Evolutionary conservation across 1,140 invertebrate genomes (phyloP), one percentile per base, ranked within the genome.

Genomic region (Drosophila sp.): DNA sequence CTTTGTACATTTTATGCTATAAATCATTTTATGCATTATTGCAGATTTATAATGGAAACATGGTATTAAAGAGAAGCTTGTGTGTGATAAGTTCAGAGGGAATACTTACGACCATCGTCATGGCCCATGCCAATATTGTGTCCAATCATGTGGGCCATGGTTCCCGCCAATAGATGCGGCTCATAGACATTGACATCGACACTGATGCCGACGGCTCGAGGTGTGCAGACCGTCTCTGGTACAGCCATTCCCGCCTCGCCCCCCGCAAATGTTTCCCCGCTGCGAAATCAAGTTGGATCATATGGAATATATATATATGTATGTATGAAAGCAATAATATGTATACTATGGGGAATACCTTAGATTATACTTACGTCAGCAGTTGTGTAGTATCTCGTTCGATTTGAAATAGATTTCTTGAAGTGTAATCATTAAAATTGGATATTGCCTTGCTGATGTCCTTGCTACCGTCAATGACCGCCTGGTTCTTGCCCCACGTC

Each of bases 71-170:
- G 21, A 21, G 21, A 21, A 21, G 4, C 4, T 21, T 21, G 1
- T 4, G 21, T n/a, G n/a, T n/a, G n/a, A n/a, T n/a, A n/a, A n/a
- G n/a, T n/a, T n/a, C n/a, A n/a, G n/a, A n/a, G n/a, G n/a, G 13
- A 53, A 18, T 80, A 93, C 94, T 95, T 93, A 94, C 96, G 94
- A 61, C 95, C 96, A 81, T 97, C 96, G 92, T 99, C 98, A 92
- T 99, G 98, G 2, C 95, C 95, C 96, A 98, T 97, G 90, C 98
- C 98, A 72, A 99, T 96, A 92, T 98, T 99, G 87, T 99, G 98
- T 13, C 98, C 97, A 79, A 98, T 97, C 97, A 98, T 98, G 91
- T 99, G 98, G 8, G 97, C 97, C 95, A 99, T 96, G 11, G 97
- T 97, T 7, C 97, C 97, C 1, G 97, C 98, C 13, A 98, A 93